Conservation (phyloP, 2,888 invertebrate genomes). For the Molorchus minor region DNA sequence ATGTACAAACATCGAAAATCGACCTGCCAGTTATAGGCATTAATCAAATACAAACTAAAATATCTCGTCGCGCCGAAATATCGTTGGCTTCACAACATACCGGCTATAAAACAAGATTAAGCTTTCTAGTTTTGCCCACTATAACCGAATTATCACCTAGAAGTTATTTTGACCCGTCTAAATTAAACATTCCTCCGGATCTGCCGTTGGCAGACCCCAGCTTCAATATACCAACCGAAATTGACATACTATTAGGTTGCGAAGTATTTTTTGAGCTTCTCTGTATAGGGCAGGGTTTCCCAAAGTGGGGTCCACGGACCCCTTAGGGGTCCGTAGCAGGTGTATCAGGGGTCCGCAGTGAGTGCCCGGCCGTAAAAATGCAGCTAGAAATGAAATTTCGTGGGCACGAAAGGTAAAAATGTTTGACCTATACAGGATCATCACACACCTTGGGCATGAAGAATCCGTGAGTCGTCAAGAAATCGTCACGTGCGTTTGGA, state of each 20-base stretch:
- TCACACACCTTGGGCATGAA: too few species aligned
- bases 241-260: conserved; percentile 24
- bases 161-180: conserved; percentile 19
- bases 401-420: too few species aligned
- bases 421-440: too few species aligned
- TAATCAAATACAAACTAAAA: conserved; percentile 29
- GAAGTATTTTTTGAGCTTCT: conserved; percentile 24
- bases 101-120: conserved; percentile 9
- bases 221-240: conserved; percentile 23
- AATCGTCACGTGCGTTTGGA: too few species aligned
- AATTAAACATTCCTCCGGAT: conserved; percentile 24
- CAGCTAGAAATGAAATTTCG: too few species aligned
- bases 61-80: conserved; percentile 5
- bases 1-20: conserved; percentile 8
- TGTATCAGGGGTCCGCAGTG: too few species aligned
- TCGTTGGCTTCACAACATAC: conserved; percentile 3
- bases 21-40: conserved; percentile 28
- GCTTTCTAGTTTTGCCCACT: conserved; percentile 10
- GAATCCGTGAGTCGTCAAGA: too few species aligned
- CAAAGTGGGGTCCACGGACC: too few species aligned
- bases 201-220: conserved; percentile 22
- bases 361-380: too few species aligned
- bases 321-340: too few species aligned
- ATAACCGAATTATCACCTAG: conserved; percentile 9
- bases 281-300: too few species aligned